These are phyloP conservation scores for Phymorhynchus buccinoides DNA, from an alignment of 1,140 invertebrate species.

Conservation along the genomic window DNA sequence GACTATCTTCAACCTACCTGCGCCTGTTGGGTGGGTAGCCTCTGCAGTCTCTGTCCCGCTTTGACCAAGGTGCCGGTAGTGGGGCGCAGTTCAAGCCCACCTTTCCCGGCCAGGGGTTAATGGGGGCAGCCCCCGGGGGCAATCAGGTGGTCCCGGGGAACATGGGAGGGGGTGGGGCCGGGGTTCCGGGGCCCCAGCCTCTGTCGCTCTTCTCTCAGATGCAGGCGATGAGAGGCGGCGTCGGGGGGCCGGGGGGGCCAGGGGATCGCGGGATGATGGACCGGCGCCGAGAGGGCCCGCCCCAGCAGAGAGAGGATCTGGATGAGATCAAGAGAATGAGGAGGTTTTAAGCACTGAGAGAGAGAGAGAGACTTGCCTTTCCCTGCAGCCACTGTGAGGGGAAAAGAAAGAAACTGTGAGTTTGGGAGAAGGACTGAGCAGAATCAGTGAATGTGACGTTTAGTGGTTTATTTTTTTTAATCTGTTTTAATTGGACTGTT, in stretches of 20 bases:
- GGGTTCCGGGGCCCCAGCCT: background rate
- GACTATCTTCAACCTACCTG: no score
- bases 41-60: background rate
- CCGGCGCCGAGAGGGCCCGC: background rate
- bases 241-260: no score
- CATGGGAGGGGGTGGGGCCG: background rate
- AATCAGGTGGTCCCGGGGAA: background rate
- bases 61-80: slow-evolving; percentile 2
- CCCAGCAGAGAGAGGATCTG: background rate
- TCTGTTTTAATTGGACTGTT: no score
- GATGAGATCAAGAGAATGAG: background rate
- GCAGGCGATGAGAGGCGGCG: background rate
- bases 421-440: no score
- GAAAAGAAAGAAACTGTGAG: background rate
- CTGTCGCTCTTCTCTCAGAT: background rate
- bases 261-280: background rate
- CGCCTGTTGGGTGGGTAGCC: background rate
- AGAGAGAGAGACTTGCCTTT: no score
- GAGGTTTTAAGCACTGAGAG: background rate
- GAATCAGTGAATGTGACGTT: no score
- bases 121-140: background rate
- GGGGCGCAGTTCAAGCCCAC: background rate
- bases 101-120: background rate
- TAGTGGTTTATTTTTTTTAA: no score
- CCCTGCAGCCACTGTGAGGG: background rate